These are phyloP conservation scores for Sprattus sprattus DNA, from an alignment of 2,113 vertebrate genomes.

Conservation along the genomic window DNA sequence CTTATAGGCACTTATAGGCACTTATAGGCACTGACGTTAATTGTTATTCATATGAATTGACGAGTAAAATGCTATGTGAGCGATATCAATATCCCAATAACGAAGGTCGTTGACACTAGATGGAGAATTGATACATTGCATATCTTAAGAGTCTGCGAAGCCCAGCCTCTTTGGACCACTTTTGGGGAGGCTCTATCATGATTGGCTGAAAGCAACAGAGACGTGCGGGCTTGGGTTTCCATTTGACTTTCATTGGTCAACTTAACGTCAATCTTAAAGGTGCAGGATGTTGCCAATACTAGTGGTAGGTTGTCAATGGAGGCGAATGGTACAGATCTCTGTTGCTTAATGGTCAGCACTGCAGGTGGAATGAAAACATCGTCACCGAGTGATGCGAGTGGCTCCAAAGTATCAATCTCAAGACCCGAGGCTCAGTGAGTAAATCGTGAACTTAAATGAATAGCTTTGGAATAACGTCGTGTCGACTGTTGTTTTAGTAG, in stretches of 20 bases:
- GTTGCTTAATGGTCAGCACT: slow-evolving; percentile 59
- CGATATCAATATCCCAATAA: background rate
- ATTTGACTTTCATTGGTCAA: slow-evolving; percentile 32
- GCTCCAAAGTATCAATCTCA: background rate
- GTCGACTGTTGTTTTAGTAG: background rate
- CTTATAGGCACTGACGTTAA: background rate
- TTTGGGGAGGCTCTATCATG: background rate
- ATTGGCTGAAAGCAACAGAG: slow-evolving; percentile 37
- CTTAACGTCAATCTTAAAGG: slow-evolving; percentile 31
- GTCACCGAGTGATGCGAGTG: slow-evolving; percentile 51
- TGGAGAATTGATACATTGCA: background rate
- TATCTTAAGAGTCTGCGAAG: background rate
- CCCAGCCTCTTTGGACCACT: slow-evolving; percentile 30
- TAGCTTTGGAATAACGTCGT: background rate
- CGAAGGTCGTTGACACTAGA: slow-evolving; percentile 4
- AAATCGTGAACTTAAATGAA: background rate
- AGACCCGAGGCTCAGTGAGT: background rate
- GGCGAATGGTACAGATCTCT: slow-evolving; percentile 48
- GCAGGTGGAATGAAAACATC: slow-evolving; percentile 58
- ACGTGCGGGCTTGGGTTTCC: background rate
- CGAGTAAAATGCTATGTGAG: background rate
- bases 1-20: background rate
- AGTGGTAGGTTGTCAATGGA: slow-evolving; percentile 46
- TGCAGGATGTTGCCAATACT: slow-evolving; percentile 21
- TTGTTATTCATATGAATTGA: background rate